Base-by-base conservation (phyloP, 2,113 vertebrate species). In the Sprattus sprattus region DNA sequence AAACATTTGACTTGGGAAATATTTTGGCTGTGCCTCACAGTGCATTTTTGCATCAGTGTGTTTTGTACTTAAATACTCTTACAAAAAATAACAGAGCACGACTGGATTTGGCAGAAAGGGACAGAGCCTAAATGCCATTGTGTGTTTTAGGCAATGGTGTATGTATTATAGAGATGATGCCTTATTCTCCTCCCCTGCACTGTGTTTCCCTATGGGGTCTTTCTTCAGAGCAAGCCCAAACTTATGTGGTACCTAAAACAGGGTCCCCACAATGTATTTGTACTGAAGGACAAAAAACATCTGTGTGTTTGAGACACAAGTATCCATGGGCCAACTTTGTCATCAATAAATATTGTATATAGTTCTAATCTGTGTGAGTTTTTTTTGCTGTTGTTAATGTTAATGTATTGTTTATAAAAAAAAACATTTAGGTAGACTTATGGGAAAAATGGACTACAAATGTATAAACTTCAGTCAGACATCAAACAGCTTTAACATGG, bases 281-380 rank as follows among this genome's bases (percentile, higher is more conserved):
- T 67, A 8, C 64, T 67, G n/a, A 67, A 67, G 25, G 64, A 67
- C 64, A 67, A 67, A 67, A 67, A 13, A 67, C 64, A 67, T 67
- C 64, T 67, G 64, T 67, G 64, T 39, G 71, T 32, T 39, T 1
- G 39, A 16, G 39, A 39, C 25, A 78, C 25, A 78, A 16, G 15
- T 64, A 64, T 16, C 28, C 25, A 78, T 78, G 10, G 71, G 71
- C 71, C 28, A 13, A 15, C 64, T 78, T 67, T 67, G 64, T 67
- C 64, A 28, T 67, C 25, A 78, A 78, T 78, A 39, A 78, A 78
- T 78, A 78, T 32, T 78, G 71, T 78, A 78, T 39, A 39, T 78
- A 78, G 71, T 78, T 32, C 13, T 78, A 39, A 39, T 78, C 11
- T 78, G 10, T 39, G 13, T 64, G 28, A 11, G 28, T 78, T 39